Base-by-base conservation (phyloP, 1,140 invertebrate species). In the Centruroides vittatus region DNA sequence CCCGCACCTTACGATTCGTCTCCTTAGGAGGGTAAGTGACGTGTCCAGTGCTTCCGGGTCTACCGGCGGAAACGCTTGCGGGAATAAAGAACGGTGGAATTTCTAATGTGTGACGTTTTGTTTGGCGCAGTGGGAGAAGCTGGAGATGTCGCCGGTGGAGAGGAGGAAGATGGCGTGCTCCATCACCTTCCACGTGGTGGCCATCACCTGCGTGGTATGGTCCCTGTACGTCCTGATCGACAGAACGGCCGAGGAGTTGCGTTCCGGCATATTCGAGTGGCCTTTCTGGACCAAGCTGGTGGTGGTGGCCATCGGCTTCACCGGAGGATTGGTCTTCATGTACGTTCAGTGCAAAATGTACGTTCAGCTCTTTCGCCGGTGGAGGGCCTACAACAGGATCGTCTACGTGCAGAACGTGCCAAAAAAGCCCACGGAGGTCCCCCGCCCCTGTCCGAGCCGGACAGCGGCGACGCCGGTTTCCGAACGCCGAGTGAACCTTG, bases 281-380 rank as follows among this genome's bases (percentile, higher is more conserved):
- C 90, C 92, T 41, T 96, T 96, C 73, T 97, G 93, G 93, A 95
- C 91, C 60, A 97, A 96, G 76, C 76, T 97, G 60, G 88, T 95
- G 57, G 63, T 69, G 49, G 90, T 96, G n/a, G 89, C 90, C 46
- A 93, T 96, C 59, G 93, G 93, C 51, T 91, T 94, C 70, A 92
- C 89, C n/a, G 92, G 92, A 35, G 91, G 91, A 41, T 81, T 93
- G 57, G 89, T 96, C 50, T 96, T 96, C 73, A 94, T 96, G 89
- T 96, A 94, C 71, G 92, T 96, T 65, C 93, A 96, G 75, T 94
- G 91, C 73, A 89, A 90, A 72, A 87, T 93, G 77, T 97, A 96
- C 76, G 79, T 93, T 69, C 84, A 90, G 73, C 79, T 95, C 49
- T 93, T 90, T 74, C 82, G 85, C 69, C 81, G 90, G 69, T 97